These are phyloP conservation scores for Podargus strigoides DNA, from an alignment of 2,797 vertebrate genomes.

Conservation along the genomic window DNA sequence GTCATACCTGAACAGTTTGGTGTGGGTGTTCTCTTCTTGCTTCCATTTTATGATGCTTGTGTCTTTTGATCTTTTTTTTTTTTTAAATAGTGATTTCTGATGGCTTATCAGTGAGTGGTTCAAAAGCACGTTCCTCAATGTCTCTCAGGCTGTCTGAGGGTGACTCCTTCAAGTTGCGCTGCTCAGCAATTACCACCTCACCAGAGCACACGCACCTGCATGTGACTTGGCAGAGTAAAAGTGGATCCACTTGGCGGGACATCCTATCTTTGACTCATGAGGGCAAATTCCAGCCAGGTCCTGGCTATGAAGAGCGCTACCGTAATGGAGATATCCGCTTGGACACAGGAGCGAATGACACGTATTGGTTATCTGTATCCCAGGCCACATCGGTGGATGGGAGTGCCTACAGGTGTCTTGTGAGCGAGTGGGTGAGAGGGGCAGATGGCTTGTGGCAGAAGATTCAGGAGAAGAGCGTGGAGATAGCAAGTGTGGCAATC, in stretches of 20 bases:
- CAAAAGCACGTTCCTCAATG: neutral
- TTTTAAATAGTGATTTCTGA: constrained; percentile 82
- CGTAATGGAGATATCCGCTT: constrained; percentile 79
- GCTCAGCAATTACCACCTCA: constrained; percentile 75
- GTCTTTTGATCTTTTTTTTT: neutral
- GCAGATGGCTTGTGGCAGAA: constrained; percentile 81
- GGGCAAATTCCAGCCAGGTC: constrained; percentile 74
- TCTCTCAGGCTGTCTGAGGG: constrained; percentile 77
- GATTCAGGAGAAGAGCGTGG: constrained; percentile 83
- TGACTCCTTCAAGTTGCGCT: constrained; percentile 82
- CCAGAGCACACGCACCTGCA: constrained; percentile 85
- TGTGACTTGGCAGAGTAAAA: constrained; percentile 81
- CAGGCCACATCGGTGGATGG: constrained; percentile 72
- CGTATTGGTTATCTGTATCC: constrained; percentile 79
- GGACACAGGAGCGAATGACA: constrained; percentile 76
- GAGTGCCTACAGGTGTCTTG: constrained; percentile 85
- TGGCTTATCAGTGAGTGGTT: constrained; percentile 78
- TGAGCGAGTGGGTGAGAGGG: constrained; percentile 85
- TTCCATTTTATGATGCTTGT: neutral
- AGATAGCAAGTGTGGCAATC: constrained; percentile 81
- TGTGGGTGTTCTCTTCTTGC: neutral
- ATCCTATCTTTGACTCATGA: constrained; percentile 84
- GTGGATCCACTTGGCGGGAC: constrained; percentile 23
- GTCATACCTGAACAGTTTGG: neutral
- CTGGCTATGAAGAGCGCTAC: constrained; percentile 77